phyloP scores from a whole-genome alignment of 2,888 invertebrate genomes.

The Watsonalla cultraria region DNA sequence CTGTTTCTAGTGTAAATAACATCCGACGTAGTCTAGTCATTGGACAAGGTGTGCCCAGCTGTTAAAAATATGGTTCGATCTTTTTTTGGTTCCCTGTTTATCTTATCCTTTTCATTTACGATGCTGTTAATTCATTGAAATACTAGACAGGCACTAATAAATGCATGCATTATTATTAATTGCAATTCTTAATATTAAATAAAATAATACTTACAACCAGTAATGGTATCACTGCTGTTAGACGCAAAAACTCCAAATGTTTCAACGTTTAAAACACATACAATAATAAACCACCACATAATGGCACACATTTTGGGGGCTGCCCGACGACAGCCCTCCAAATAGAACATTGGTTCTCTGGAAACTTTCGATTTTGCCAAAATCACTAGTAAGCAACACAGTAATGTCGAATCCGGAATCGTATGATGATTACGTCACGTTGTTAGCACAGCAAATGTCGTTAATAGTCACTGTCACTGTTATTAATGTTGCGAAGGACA shows the following conservation, averaged over 20 bases:
- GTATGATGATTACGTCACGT: conserved; percentile 42
- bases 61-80: conserved; percentile 31
- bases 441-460: conserved; percentile 40
- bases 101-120: background rate
- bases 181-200: background rate
- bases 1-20: conserved; percentile 46
- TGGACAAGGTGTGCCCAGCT: conserved; percentile 34
- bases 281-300: conserved; percentile 75
- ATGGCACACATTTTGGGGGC: conserved; percentile 73
- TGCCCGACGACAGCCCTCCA: conserved; percentile 76
- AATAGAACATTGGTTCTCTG: conserved; percentile 67
- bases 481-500: conserved; percentile 44
- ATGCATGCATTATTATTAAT: background rate
- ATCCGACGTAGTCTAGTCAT: conserved; percentile 26
- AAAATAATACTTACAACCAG: conserved; percentile 55
- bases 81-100: background rate
- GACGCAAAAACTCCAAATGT: conserved; percentile 60
- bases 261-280: conserved; percentile 66
- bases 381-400: conserved; percentile 59
- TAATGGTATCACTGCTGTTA: conserved; percentile 47
- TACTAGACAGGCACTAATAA: background rate
- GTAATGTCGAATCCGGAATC: conserved; percentile 32
- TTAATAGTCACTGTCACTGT: conserved; percentile 49
- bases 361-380: conserved; percentile 68
- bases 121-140: background rate